These are phyloP conservation scores for Rhinichthys osculus DNA, from an alignment of 2,797 vertebrate species.

Conservation along the genomic window DNA sequence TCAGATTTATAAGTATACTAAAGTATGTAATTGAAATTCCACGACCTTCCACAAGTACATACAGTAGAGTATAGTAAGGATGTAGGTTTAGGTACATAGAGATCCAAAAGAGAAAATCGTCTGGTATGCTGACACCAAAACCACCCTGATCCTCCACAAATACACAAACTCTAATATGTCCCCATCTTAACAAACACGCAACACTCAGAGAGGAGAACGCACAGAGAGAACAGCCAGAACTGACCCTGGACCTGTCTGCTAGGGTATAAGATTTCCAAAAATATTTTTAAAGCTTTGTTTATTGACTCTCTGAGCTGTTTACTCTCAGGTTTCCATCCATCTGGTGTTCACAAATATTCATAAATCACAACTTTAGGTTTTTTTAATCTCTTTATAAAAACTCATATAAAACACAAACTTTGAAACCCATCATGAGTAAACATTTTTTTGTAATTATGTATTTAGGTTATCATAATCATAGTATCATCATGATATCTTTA, in stretches of 20 bases:
- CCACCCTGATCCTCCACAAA: constrained; percentile 57
- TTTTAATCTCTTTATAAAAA: not conserved
- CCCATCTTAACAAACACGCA: constrained; percentile 73
- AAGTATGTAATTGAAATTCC: not conserved
- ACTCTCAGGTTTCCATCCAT: constrained; percentile 28
- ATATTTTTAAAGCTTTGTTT: constrained; percentile 62
- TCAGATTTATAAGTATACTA: not conserved
- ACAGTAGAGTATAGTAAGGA: not conserved
- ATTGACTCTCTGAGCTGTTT: constrained; percentile 49
- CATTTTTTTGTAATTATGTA: not conserved
- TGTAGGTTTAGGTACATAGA: not conserved
- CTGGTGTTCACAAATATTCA: constrained; percentile 32
- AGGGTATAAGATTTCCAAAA: constrained; percentile 53
- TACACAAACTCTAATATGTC: constrained; percentile 66
- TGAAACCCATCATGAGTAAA: not conserved
- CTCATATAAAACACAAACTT: constrained; percentile 13
- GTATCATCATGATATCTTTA: not conserved
- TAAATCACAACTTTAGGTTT: not conserved
- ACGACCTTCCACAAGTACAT: not conserved
- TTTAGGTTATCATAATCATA: not conserved
- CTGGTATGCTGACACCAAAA: constrained; percentile 12
- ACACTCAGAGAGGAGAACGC: constrained; percentile 61
- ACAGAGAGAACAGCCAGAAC: constrained; percentile 62
- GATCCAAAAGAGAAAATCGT: not conserved
- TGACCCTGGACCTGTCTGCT: constrained; percentile 64